A percentile compares a stretch with the other conserved stretches of the same genome.
These are phyloP conservation scores for Sturnira hondurensis DNA, from an alignment of 2,113 vertebrate genomes.

Conservation along the genomic window DNA sequence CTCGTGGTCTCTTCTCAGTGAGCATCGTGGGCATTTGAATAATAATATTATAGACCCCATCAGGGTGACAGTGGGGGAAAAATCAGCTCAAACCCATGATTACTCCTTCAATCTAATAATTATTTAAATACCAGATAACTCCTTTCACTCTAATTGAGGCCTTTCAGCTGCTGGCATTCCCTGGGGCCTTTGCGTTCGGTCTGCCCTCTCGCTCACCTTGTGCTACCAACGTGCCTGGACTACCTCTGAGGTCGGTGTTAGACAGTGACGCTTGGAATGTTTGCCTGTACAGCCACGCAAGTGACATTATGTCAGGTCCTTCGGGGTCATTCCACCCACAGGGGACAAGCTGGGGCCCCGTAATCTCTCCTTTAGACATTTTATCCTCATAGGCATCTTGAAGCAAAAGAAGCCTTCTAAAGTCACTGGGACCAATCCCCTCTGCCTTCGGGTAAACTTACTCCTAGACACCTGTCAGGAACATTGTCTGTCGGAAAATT, in stretches of 20 bases:
- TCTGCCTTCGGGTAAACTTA: neutral
- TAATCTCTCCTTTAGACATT: neutral
- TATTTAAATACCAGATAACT: conserved; percentile 89
- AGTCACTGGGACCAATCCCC: neutral
- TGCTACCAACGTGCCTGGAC: conserved; percentile 72
- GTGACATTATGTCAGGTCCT: neutral
- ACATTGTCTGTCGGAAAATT: neutral
- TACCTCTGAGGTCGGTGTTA: conserved; percentile 63
- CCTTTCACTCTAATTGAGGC: conserved; percentile 86
- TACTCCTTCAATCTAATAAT: conserved; percentile 88
- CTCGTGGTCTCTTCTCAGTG: conserved; percentile 73
- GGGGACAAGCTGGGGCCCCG: neutral
- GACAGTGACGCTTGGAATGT: neutral
- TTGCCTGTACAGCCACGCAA: neutral
- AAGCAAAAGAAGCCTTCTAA: neutral
- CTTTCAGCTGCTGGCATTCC: conserved; percentile 79
- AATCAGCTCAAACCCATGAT: conserved; percentile 86
- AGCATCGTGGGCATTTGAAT: conserved; percentile 87
- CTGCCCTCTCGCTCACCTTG: conserved; percentile 77
- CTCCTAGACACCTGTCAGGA: neutral
- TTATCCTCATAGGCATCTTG: neutral
- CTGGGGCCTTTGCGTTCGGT: conserved; percentile 68
- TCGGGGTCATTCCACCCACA: neutral
- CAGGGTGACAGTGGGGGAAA: conserved; percentile 84
- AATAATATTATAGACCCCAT: conserved; percentile 87